These are phyloP conservation scores for Spea bombifrons DNA, from an alignment of 2,113 vertebrate species.

Conservation along the genomic window DNA sequence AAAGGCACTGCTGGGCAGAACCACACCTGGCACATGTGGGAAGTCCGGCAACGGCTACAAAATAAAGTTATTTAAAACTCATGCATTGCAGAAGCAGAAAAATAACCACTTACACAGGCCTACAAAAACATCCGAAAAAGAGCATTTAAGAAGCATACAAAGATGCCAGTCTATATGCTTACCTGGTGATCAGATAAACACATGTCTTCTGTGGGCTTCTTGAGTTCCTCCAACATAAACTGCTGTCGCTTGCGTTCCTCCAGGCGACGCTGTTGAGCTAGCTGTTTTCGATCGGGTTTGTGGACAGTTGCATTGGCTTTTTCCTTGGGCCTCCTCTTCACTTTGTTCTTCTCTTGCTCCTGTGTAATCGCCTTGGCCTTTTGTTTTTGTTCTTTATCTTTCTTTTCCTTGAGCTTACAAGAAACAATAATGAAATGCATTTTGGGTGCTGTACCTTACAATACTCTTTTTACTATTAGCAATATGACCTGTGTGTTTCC, in stretches of 20 bases:
- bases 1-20: slow-evolving; percentile 82
- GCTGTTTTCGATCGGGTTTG: slow-evolving; percentile 72
- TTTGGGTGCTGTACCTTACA: too few relatives aligned
- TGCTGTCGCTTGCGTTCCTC: slow-evolving; percentile 89
- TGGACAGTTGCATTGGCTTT: slow-evolving; percentile 57
- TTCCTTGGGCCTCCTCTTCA: slow-evolving; percentile 64
- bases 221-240: slow-evolving; percentile 88
- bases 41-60: slow-evolving; percentile 81
- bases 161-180: not conserved
- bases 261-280: slow-evolving; percentile 75
- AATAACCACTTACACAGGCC: not conserved
- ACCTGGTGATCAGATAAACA: slow-evolving; percentile 91
- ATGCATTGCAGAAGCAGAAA: not conserved
- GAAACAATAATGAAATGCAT: too few relatives aligned
- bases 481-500: too few relatives aligned
- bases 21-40: slow-evolving; percentile 79
- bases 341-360: slow-evolving; percentile 68
- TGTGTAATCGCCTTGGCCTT: fast-evolving
- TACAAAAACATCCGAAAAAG: not conserved
- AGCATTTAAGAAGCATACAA: not conserved
- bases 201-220: slow-evolving; percentile 95
- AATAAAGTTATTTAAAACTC: not conserved
- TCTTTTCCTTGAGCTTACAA: slow-evolving; percentile 23
- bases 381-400: not conserved
- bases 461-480: too few relatives aligned